Evolutionary conservation across 2,888 invertebrate genomes (phyloP).

Genomic region (Alcis repandata): DNA sequence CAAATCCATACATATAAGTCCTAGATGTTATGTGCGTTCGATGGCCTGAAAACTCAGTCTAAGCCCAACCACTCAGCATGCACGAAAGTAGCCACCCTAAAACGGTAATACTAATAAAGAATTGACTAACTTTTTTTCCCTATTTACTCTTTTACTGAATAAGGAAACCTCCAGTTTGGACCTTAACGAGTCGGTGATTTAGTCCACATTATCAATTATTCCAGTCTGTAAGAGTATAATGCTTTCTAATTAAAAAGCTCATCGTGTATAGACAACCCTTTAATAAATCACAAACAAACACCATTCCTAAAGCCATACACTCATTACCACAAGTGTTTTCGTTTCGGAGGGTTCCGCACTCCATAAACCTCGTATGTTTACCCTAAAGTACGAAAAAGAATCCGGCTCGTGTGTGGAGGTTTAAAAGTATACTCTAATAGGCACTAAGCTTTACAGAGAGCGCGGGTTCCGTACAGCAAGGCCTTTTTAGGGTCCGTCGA

Average conservation of each 20-base stretch:
- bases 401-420: constrained; percentile 51
- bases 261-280: constrained; percentile 23
- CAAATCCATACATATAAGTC: no score
- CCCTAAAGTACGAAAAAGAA: constrained; percentile 46
- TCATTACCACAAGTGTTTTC: constrained; percentile 54
- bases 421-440: constrained; percentile 66
- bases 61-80: no score
- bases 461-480: constrained; percentile 60
- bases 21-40: no score
- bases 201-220: not conserved
- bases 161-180: not conserved
- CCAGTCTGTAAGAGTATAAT: not conserved
- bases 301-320: constrained; percentile 32
- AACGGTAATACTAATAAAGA: no score
- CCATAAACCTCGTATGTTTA: constrained; percentile 49
- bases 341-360: constrained; percentile 46
- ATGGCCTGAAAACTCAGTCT: no score
- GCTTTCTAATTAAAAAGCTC: not conserved
- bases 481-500: constrained; percentile 62
- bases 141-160: no score
- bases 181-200: not conserved
- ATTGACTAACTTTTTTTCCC: no score
- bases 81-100: no score
- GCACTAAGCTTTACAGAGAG: constrained; percentile 60
- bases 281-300: constrained; percentile 38